Base-by-base conservation (phyloP, 2,797 vertebrate genomes). In the Yasuhikotakia modesta region DNA sequence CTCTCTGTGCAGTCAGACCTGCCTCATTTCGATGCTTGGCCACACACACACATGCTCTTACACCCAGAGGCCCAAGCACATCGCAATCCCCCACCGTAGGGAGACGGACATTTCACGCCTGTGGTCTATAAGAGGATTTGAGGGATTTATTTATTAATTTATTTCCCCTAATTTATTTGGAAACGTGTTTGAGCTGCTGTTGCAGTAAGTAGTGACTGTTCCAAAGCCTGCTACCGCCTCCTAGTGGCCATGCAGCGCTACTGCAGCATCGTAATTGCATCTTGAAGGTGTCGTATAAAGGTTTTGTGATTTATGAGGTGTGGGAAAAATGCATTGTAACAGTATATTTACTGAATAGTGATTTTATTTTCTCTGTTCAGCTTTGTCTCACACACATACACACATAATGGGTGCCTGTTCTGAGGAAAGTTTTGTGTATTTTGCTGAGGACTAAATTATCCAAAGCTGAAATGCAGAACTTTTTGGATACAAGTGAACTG, bases 191-290 rank as follows among this genome's bases (percentile, higher is more conserved):
- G 67, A 58, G 64, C 63, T 58, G 67, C 78, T 50, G 30, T 60
- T 52, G 46, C 32, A 66, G n/a, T 17, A 19, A 35, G 55, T 14
- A 43, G 69, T 12, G 22, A 60, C n/a, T 30, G 53, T 80, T 79
- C 27, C 17, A 19, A 87, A 83, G 90, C 77, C 82, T 32, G 32
- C 87, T 87, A 89, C 85, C 91, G 88, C 90, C 93, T 85, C 85
- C 92, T 87, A 73, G 84, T 93, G 92, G 87, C 30, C 19, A 3
- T 43, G 16, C 1, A 21, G 16, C 2, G 45, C n/a, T 73, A 43
- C 2, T 77, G 70, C 66, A 27, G 35, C 22, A 8, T 19, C 69
- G 77, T 92, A 91, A 91, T 92, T 87, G 82, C 82, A 77, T 91
- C 91, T 91, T 88, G 69, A 60, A 30, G 89, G 87, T 89, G 85